Evolutionary conservation across 2,888 invertebrate species (phyloP).

Genomic region (Chesias legatella): DNA sequence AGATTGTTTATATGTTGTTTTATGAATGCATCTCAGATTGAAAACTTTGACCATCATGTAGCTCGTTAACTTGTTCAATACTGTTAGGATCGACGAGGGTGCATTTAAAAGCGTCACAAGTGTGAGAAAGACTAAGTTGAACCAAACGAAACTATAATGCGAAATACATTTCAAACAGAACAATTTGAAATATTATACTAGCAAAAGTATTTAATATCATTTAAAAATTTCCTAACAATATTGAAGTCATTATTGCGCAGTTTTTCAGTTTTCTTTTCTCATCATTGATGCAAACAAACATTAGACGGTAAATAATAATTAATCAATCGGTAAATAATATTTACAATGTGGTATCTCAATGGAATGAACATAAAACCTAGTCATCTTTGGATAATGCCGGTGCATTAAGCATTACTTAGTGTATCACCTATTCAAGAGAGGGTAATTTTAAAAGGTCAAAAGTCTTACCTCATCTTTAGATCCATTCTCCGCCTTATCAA

Average conservation of each 20-base stretch:
- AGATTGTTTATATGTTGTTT: neutral
- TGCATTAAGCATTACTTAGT: no score
- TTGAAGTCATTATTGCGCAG: constrained; percentile 45
- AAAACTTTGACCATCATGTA: constrained; percentile 74
- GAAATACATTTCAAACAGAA: constrained; percentile 34
- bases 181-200: neutral
- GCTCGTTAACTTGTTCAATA: constrained; percentile 46
- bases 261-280: constrained; percentile 50
- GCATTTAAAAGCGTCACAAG: constrained; percentile 37
- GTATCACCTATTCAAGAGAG: no score
- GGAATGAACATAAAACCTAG: no score
- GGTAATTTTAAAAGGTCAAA: no score
- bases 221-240: constrained; percentile 28
- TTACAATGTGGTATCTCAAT: no score
- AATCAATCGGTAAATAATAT: neutral
- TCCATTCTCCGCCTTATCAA: constrained; percentile 27
- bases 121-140: constrained; percentile 25
- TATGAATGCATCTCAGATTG: constrained; percentile 61
- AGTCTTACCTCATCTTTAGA: constrained; percentile 42
- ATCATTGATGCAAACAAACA: constrained; percentile 41
- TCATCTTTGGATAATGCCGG: no score
- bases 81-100: constrained; percentile 32
- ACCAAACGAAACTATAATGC: constrained; percentile 14
- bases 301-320: neutral
- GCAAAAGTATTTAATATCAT: neutral